Conservation (phyloP, 2,113 vertebrate genomes). For the Carassius auratus region DNA sequence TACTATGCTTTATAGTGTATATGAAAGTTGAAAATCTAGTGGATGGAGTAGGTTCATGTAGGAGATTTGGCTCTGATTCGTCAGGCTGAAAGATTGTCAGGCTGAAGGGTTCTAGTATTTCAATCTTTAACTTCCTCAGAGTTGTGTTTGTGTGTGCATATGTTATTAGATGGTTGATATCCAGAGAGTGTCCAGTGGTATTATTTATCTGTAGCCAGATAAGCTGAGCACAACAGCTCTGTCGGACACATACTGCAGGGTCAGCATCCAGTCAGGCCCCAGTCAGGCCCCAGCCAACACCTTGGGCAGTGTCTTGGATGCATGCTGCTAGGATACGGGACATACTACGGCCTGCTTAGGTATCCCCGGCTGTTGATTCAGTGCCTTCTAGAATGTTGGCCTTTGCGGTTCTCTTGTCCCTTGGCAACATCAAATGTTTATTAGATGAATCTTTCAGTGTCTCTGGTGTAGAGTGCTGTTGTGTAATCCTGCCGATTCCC, state of each 20-base stretch:
- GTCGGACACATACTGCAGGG: not conserved
- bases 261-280: not conserved
- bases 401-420: conserved; percentile 19
- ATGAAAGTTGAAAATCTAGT: not conserved
- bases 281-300: not conserved
- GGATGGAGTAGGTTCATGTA: not conserved
- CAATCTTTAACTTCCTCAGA: not conserved
- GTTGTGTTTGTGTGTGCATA: not conserved
- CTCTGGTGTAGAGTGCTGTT: conserved; percentile 17
- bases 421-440: conserved; percentile 56
- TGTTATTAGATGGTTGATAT: not conserved
- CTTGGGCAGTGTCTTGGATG: conserved; percentile 32
- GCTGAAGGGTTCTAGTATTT: not conserved
- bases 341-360: conserved; percentile 17
- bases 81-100: not conserved
- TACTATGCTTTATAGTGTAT: not conserved
- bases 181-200: not conserved
- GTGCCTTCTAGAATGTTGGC: conserved; percentile 24
- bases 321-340: conserved; percentile 34
- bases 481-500: conserved; percentile 6
- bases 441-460: conserved; percentile 52
- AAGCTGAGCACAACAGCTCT: not conserved
- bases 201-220: not conserved
- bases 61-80: not conserved
- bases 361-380: conserved; percentile 32